These are phyloP conservation scores for Opisthocomus hoazin DNA, from an alignment of 2,113 vertebrate species.

Conservation along the genomic window DNA sequence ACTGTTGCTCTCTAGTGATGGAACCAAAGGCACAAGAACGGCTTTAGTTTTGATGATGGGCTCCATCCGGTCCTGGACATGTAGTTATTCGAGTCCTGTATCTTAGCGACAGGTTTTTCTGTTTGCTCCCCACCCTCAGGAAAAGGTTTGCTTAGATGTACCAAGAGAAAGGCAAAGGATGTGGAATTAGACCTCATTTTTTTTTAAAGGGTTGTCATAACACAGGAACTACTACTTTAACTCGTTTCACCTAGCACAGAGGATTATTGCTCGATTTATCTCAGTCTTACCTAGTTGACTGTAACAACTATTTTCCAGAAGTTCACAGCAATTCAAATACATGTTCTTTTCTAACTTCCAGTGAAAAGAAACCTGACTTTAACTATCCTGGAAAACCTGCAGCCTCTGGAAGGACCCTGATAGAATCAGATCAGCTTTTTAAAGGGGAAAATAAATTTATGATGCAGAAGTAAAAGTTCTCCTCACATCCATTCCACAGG, in stretches of 20 bases:
- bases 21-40: not conserved
- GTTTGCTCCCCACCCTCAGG: not conserved
- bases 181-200: not conserved
- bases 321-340: not conserved
- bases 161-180: not conserved
- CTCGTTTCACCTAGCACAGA: not conserved
- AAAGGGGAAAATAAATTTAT: not conserved
- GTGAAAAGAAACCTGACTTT: not conserved
- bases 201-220: not conserved
- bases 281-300: not conserved
- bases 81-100: not conserved
- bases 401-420: not conserved
- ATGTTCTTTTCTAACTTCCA: not conserved
- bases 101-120: not conserved
- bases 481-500: not conserved
- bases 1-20: not conserved
- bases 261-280: not conserved
- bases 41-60: not conserved
- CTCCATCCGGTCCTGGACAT: not conserved
- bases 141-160: not conserved
- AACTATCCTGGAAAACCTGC: not conserved
- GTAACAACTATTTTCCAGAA: not conserved
- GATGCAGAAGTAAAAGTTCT: not conserved
- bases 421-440: not conserved
- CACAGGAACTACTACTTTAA: not conserved